A percentile compares a stretch with the other conserved stretches of the same genome.
Conservation (phyloP, 2,113 vertebrate genomes). For the Arizona elegans region DNA sequence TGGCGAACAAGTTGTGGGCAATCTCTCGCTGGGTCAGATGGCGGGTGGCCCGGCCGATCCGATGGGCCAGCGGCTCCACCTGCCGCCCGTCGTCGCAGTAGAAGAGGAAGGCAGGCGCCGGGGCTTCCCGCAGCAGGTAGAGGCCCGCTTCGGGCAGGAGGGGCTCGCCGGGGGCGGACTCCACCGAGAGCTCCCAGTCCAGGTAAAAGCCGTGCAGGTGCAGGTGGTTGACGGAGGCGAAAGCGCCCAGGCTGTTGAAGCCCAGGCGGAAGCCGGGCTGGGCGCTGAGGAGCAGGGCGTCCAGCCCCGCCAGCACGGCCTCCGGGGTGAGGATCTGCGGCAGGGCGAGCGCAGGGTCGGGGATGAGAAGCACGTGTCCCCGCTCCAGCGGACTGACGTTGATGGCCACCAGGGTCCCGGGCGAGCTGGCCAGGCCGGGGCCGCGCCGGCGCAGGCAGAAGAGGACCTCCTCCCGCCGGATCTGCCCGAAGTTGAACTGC, state of each 20-base stretch:
- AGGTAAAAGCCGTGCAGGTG: conserved; percentile 90
- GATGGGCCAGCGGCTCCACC: conserved; percentile 48
- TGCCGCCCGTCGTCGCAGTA: conserved; percentile 63
- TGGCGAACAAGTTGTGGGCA: conserved; percentile 86
- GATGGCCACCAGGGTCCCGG: conserved; percentile 72
- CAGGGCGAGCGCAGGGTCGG: conserved; percentile 68
- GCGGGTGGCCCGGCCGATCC: conserved; percentile 74
- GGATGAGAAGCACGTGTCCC: conserved; percentile 87
- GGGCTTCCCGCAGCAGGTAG: conserved; percentile 66
- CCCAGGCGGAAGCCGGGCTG: conserved; percentile 83
- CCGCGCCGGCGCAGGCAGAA: conserved; percentile 69
- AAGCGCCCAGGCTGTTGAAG: conserved; percentile 90
- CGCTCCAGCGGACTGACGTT: conserved; percentile 88
- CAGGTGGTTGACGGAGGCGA: conserved; percentile 91
- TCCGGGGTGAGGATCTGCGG: conserved; percentile 78
- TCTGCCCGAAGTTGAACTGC: conserved; percentile 85
- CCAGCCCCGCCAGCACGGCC: conserved; percentile 68
- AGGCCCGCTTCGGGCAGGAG: conserved; percentile 67
- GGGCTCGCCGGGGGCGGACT: conserved; percentile 64
- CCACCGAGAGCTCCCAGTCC: conserved; percentile 71
- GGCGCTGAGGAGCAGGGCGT: conserved; percentile 80
- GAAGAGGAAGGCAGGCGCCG: conserved; percentile 79
- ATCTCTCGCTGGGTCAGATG: conserved; percentile 70
- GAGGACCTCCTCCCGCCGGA: conserved; percentile 77
- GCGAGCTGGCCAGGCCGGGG: rapidly evolving